These are phyloP conservation scores for Lophura nycthemera DNA, from an alignment of 2,113 vertebrate species.

Conservation along the genomic window DNA sequence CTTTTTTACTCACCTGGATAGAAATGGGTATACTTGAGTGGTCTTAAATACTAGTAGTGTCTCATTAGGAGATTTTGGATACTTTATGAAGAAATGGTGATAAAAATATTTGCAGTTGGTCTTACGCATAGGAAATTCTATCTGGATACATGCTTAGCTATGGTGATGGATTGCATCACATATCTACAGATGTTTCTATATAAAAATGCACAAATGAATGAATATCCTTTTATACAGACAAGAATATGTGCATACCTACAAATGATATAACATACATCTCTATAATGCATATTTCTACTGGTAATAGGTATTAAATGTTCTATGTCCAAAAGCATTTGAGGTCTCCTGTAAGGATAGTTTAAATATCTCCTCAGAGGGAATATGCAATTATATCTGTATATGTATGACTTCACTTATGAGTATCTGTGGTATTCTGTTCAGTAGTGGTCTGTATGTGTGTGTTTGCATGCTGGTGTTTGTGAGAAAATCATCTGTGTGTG, in stretches of 20 bases:
- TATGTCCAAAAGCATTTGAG: background rate
- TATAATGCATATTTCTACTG: background rate
- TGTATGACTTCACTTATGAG: accelerated
- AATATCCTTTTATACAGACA: background rate
- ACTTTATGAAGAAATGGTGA: background rate
- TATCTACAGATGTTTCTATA: background rate
- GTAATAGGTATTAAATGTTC: background rate
- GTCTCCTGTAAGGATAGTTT: background rate
- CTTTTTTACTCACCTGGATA: background rate
- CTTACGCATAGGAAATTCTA: background rate
- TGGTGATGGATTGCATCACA: background rate
- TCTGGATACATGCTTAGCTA: background rate
- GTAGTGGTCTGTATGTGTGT: background rate
- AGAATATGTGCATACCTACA: background rate
- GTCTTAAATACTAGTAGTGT: background rate
- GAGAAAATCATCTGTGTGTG: background rate
- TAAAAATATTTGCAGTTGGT: background rate
- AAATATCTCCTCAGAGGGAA: background rate
- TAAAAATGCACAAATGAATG: background rate
- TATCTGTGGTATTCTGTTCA: background rate
- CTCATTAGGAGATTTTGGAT: background rate
- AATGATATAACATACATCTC: background rate
- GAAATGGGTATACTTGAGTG: background rate
- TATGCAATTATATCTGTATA: background rate
- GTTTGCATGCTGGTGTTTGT: background rate